Conservation (phyloP, 2,797 vertebrate species). For the Cossypha caffra region DNA sequence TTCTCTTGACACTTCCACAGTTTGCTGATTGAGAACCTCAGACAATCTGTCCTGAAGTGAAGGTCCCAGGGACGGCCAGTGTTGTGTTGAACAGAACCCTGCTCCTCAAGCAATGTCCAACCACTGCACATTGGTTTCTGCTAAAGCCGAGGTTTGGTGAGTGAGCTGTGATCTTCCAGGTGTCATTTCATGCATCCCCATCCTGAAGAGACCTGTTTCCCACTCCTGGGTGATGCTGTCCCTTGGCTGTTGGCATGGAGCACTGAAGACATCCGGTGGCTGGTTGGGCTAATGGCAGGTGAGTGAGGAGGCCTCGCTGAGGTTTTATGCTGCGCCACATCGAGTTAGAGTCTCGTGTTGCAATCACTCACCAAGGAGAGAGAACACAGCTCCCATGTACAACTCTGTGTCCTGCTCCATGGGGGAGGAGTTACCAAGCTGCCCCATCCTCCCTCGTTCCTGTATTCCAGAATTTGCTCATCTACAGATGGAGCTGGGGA, state of each 20-base stretch:
- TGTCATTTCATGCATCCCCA: neutral
- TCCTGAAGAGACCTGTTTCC: neutral
- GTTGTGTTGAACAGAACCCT: neutral
- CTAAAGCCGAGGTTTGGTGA: neutral
- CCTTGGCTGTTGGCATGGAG: constrained; percentile 6
- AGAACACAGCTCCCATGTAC: accelerated
- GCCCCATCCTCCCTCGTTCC: neutral
- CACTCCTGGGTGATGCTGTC: neutral
- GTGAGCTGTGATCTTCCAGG: neutral
- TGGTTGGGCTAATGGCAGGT: constrained; percentile 43
- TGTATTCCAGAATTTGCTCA: neutral
- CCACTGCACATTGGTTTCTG: accelerated
- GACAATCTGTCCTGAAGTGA: accelerated
- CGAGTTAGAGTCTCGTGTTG: neutral
- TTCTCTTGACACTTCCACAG: neutral
- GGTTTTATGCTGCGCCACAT: neutral
- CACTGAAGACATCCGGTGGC: constrained; percentile 69
- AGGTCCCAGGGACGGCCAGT: neutral
- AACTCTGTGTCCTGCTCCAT: accelerated
- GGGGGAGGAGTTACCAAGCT: neutral
- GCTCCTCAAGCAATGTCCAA: neutral
- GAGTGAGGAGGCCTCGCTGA: neutral
- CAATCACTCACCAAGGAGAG: neutral
- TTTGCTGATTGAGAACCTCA: neutral
- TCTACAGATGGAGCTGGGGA: neutral